Base-by-base conservation (phyloP, 2,797 vertebrate species). In the Pipistrellus kuhlii region DNA sequence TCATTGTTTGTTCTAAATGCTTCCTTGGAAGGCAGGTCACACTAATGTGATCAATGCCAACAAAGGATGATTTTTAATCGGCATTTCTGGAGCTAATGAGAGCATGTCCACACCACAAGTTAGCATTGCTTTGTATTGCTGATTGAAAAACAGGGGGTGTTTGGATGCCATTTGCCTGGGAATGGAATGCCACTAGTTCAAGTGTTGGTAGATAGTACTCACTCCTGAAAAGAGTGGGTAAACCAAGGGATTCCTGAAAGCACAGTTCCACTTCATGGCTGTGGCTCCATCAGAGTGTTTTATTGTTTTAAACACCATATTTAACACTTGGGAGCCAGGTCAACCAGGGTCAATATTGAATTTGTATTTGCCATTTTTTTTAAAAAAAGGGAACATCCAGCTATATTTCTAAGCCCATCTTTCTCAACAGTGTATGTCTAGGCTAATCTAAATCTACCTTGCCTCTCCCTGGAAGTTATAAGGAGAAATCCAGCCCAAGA, bases 271-370 rank as follows among this genome's bases (percentile, higher is more conserved):
- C 76, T 84, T 55, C 57, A 75, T 53, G 89, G 75, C 64, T 85
- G 38, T 48, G 0, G 21, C 88, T 95, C 78, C 20, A 85, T 66
- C 51, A 44, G 51, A 90, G 91, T 91, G 92, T 94, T 96, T 95
- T 83, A 93, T 92, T 72, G 85, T 85, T 96, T 91, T 92, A 94
- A 97, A 97, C 78, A 95, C 91, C 94, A 88, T 85, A 95, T 96
- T 96, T 95, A 97, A 94, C 96, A 97, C 93, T 97, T 86, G 85
- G 83, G 27, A 23, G 4, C 76, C 76, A 77, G 95, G 91, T 98
- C 98, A 98, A 96, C 96, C 96, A 97, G 96, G 96, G 96, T 97
- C 97, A 97, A 97, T 97, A 93, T 97, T 97, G 93, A 97, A 95
- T 85, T 98, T 97, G 93, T 96, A 95, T 97, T 97, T 97, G 80